Evolutionary conservation across 2,797 vertebrate genomes (phyloP).

Genomic region (Macrochelys suwanniensis): DNA sequence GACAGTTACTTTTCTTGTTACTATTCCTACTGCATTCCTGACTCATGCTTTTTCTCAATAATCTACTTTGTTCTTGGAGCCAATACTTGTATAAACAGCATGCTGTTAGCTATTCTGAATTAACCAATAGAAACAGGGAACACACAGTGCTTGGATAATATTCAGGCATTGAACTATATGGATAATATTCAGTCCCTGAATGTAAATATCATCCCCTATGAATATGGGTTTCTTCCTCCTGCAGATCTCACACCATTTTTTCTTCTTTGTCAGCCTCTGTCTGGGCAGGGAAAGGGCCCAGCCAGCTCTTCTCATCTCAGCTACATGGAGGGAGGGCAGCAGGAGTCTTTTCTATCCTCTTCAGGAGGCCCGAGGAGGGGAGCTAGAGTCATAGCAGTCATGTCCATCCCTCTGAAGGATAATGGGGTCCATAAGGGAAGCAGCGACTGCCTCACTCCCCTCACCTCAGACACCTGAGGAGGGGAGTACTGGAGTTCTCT

Average conservation of each 20-base stretch:
- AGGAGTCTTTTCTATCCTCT: neutral
- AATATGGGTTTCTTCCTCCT: neutral
- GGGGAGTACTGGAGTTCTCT: neutral
- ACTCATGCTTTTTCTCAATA: slow-evolving; percentile 14
- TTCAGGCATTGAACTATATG: neutral
- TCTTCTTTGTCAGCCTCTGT: neutral
- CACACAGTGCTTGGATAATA: neutral
- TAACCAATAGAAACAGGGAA: neutral
- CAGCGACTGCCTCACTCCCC: neutral
- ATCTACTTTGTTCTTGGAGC: neutral
- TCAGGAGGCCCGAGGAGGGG: neutral
- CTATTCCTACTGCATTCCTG: neutral
- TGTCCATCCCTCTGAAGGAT: neutral
- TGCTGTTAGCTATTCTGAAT: neutral
- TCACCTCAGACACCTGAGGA: neutral
- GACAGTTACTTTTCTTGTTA: neutral
- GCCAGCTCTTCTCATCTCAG: neutral
- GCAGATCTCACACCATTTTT: neutral
- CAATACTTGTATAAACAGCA: neutral
- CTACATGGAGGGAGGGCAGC: neutral
- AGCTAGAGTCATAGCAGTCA: neutral
- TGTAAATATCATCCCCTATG: neutral
- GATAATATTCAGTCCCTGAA: neutral
- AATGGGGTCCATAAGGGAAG: neutral
- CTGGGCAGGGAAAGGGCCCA: slow-evolving; percentile 2